Base-by-base conservation (phyloP, 2,888 invertebrate species). In the Andrena bucephala region DNA sequence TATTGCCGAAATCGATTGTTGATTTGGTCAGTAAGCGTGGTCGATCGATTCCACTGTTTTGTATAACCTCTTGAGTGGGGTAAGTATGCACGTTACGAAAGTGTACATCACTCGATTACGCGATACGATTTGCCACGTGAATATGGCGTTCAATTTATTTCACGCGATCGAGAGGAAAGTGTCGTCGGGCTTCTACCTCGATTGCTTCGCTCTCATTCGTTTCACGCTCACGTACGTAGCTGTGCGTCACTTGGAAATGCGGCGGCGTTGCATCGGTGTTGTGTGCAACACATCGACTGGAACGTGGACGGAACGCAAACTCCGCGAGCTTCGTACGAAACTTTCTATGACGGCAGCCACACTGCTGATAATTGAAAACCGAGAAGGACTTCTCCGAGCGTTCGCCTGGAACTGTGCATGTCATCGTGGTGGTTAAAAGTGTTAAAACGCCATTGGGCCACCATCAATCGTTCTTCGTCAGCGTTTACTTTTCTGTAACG, bases 281-380 rank as follows among this genome's bases (percentile, higher is more conserved):
- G 65, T 66, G 57, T 63, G 69, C 60, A 13, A 79, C 36, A 52
- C 54, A 50, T 63, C 8, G 24, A 42, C 20, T 59, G 52, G 63
- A 50, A 66, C 48, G 75, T 70, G 52, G 54, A 48, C 48, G 54
- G 71, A 59, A 63, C 42, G 20, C 62, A 48, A 68, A 65, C n/a
- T 59, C 36, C 0, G 29, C 67, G 10, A 68, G 57, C 65, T 76
- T 63, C 48, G 29, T 79, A 57, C 31, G 36, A 68, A 70, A 75
- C 8, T 36, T 24, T 29, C 31, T 24, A 20, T 10, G 62, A 63
- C 31, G 48, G 67, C 57, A 20, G 52, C 50, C 52, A 65, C 59
- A 52, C 69, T 69, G 68, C 42, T 77, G 50, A 69, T 77, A 48
- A 63, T 48, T 81, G 63, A 57, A 77, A 66, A 59, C 66, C 1